A percentile compares a stretch with the other conserved stretches of the same genome.
These are phyloP conservation scores for Xyrichtys novacula DNA, from an alignment of 2,797 vertebrate species.

Conservation along the genomic window DNA sequence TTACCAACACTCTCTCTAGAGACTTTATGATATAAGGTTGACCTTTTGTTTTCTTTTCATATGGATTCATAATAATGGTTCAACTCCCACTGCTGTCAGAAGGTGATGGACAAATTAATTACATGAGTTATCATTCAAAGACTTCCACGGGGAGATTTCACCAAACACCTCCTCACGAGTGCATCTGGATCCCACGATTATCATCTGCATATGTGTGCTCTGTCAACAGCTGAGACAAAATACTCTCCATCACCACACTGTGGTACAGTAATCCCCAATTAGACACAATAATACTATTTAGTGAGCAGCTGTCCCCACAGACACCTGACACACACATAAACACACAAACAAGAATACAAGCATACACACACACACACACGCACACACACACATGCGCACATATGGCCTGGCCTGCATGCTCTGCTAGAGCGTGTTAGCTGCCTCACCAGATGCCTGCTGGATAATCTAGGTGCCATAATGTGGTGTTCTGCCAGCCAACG, in stretches of 20 bases:
- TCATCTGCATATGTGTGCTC: slow-evolving; percentile 33
- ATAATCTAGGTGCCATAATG: slow-evolving; percentile 72
- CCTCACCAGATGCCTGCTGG: slow-evolving; percentile 79
- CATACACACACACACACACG: too few species aligned
- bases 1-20: too few species aligned
- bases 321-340: slow-evolving; percentile 58
- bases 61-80: too few species aligned
- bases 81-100: too few species aligned
- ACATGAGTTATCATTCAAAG: background rate
- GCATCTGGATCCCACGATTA: background rate
- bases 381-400: slow-evolving; percentile 34
- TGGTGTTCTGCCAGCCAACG: slow-evolving; percentile 34
- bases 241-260: slow-evolving; percentile 43
- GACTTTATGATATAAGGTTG: too few species aligned
- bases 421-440: slow-evolving; percentile 66
- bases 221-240: slow-evolving; percentile 54
- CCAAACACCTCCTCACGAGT: background rate
- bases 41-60: too few species aligned
- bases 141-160: background rate
- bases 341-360: slow-evolving; percentile 9
- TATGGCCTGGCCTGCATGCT: slow-evolving; percentile 63
- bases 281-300: slow-evolving; percentile 80
- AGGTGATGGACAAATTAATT: background rate
- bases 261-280: slow-evolving; percentile 74
- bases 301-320: slow-evolving; percentile 73